Evolutionary conservation across 2,888 invertebrate species (phyloP).

Genomic region (Flexamia atlantica): DNA sequence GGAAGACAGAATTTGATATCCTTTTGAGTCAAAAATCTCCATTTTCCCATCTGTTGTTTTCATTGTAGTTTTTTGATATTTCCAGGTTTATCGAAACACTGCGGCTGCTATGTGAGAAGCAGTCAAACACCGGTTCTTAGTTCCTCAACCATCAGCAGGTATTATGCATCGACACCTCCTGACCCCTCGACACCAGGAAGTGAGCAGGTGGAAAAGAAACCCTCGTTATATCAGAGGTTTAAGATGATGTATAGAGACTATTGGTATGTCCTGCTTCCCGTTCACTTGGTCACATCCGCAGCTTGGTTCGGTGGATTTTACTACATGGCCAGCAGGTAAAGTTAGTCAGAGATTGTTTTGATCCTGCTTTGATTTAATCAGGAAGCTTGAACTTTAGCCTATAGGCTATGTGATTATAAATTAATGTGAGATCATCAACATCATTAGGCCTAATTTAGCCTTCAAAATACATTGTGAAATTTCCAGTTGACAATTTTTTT

Average conservation of each 20-base stretch:
- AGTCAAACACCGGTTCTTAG: not conserved
- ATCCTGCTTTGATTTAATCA: too few species aligned
- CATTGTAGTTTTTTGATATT: too few species aligned
- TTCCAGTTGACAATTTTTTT: too few species aligned
- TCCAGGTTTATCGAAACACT: not conserved
- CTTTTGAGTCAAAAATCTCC: too few species aligned
- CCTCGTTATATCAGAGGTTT: conserved; percentile 87
- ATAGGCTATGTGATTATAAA: too few species aligned
- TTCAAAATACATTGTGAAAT: too few species aligned
- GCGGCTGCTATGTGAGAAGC: not conserved
- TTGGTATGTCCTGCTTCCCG: conserved; percentile 97
- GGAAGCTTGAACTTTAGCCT: too few species aligned
- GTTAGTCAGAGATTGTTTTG: too few species aligned
- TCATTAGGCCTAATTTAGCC: too few species aligned
- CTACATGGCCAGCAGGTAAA: conserved; percentile 89
- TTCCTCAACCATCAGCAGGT: not conserved
- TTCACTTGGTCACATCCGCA: conserved; percentile 92
- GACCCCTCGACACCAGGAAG: not conserved
- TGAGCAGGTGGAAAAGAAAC: conserved; percentile 74
- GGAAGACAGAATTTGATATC: too few species aligned
- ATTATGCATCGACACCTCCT: not conserved
- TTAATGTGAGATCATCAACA: too few species aligned
- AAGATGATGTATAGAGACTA: conserved; percentile 96
- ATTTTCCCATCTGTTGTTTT: too few species aligned
- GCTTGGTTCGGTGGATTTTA: conserved; percentile 95